Percentiles rank a stretch among this genome's conserved stretches.
Conservation (phyloP, 2,113 vertebrate species). For the human region GRCh38 chr11:23392501-23393000, state of each 20-base stretch:
- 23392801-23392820: neutral
- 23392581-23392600: slow-evolving; percentile 60
- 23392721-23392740: neutral
- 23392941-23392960: neutral
- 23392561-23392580: neutral
- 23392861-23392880: neutral
- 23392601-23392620: slow-evolving; percentile 52
- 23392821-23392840: neutral
- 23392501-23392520: neutral
- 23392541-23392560: slow-evolving; percentile 29
- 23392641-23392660: slow-evolving; percentile 66
- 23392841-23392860: neutral
- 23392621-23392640: slow-evolving; percentile 53
- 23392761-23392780: neutral
- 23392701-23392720: neutral
- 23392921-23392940: too few species aligned
- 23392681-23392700: slow-evolving; percentile 34
- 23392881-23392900: neutral
- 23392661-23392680: slow-evolving; percentile 25
- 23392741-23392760: neutral
- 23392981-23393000: neutral
- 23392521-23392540: slow-evolving; percentile 46
- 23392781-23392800: neutral
- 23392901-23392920: neutral
- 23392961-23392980: neutral